Evolutionary conservation across 2,888 invertebrate genomes (phyloP).

Genomic region (Hydrotaea diabolus): DNA sequence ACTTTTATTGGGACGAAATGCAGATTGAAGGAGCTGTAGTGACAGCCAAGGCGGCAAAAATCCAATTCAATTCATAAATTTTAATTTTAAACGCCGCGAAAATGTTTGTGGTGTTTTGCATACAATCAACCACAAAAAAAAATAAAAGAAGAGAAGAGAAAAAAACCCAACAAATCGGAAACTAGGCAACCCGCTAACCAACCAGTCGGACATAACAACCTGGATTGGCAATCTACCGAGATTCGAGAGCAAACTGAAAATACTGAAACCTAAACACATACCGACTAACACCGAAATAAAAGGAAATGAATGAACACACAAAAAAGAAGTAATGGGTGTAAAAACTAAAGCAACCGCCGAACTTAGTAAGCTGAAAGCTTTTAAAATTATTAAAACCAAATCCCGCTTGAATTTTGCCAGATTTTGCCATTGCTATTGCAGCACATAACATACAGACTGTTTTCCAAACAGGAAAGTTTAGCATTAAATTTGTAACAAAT

Average conservation of each 20-base stretch:
- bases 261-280: not conserved
- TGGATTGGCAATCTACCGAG: not conserved
- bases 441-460: not conserved
- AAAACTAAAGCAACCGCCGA: slow-evolving; percentile 23
- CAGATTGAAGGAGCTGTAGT: not conserved
- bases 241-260: not conserved
- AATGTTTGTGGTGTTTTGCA: no score
- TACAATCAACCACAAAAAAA: no score
- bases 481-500: slow-evolving; percentile 30
- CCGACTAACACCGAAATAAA: slow-evolving; percentile 4
- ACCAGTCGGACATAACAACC: slow-evolving; percentile 54
- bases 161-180: slow-evolving; percentile 59
- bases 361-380: slow-evolving; percentile 60
- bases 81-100: slow-evolving; percentile 30
- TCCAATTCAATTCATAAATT: slow-evolving; percentile 33
- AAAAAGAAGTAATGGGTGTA: no score
- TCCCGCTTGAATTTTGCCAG: slow-evolving; percentile 53
- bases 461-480: not conserved
- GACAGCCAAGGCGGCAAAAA: not conserved
- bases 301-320: slow-evolving; percentile 14
- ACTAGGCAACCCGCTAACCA: slow-evolving; percentile 46
- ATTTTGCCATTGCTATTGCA: not conserved
- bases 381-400: slow-evolving; percentile 62
- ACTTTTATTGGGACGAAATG: slow-evolving; percentile 10
- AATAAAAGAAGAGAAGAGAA: not conserved